Base-by-base conservation (phyloP, 2,888 invertebrate species). In the Tethea ocularis region DNA sequence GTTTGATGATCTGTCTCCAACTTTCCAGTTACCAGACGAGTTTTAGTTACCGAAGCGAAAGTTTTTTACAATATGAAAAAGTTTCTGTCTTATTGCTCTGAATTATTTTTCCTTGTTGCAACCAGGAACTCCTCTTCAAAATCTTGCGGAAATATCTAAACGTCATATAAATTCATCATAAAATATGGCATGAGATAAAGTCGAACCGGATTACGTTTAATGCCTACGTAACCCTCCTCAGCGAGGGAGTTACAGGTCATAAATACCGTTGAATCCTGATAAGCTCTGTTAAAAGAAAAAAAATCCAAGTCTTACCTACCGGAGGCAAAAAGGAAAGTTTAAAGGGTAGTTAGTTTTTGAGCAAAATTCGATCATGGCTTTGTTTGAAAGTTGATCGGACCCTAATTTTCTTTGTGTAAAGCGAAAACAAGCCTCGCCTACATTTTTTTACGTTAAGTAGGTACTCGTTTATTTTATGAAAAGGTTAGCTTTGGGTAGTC, bases 251-350 rank as follows among this genome's bases (percentile, higher is more conserved):
- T 81, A 76, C 80, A 78, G 82, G 81, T 84, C 84, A 84, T 86
- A 87, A 87, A 87, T 86, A 86, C 82, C 72, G 76, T 71, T 65
- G 80, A 76, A 81, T 80, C 83, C 82, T 80, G 86, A 84, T 87
- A 87, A 87, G 83, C 83, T 76, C 69, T 69, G 74, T 71, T 80
- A 80, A 81, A 84, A 82, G 80, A 79, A 80, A 46, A 46, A 46
- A 46, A 69, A 75, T 64, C 63, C 70, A 69, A 71, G 67, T 69
- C 59, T 63, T 57, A 65, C 68, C 67, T 11, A 52, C 41, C 55
- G 60, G 61, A 66, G 69, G 13, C 15, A 54, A 54, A 54, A 33
- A 10, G 54, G 22, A 33, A 54, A 22, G 20, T 54, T 54, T 22
- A 53, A 53, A 29, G 53, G 53, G 33, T 33, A 33, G 33, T 33